These are phyloP conservation scores for Pycnomerus fuliginosus DNA, from an alignment of 2,888 invertebrate species.

Conservation along the genomic window DNA sequence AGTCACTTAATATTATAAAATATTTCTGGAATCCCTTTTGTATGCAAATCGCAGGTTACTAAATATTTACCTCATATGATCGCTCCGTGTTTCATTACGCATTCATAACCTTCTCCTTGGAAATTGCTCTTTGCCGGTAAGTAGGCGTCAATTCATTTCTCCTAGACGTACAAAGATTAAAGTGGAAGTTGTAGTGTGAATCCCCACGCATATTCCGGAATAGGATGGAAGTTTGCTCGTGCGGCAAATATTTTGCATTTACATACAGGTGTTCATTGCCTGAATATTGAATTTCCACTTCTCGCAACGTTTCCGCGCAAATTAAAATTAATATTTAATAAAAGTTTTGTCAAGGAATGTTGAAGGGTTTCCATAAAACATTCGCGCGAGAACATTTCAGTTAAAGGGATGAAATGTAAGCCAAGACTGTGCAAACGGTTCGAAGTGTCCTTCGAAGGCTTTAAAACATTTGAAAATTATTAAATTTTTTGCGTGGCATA, in stretches of 20 bases:
- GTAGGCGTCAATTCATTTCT: constrained; percentile 9
- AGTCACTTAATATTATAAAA: constrained; percentile 6
- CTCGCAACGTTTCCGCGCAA: constrained; percentile 10
- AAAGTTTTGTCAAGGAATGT: constrained; percentile 12
- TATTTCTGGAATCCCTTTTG: constrained; percentile 7
- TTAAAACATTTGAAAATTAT: too few relatives aligned
- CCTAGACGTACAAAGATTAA: constrained; percentile 8
- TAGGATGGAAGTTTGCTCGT: constrained; percentile 6
- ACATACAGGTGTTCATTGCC: constrained; percentile 11
- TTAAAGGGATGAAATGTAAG: too few relatives aligned
- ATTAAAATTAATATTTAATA: constrained; percentile 22
- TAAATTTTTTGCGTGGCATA: too few relatives aligned
- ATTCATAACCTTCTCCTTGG: constrained; percentile 13
- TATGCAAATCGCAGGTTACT: constrained; percentile 11
- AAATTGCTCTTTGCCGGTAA: constrained; percentile 15
- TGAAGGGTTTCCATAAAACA: constrained; percentile 12
- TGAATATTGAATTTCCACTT: constrained; percentile 11
- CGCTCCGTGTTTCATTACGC: constrained; percentile 12
- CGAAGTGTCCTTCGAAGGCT: too few relatives aligned
- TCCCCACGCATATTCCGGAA: constrained; percentile 7
- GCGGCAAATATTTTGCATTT: constrained; percentile 14
- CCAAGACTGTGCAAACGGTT: too few relatives aligned
- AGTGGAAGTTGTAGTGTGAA: constrained; percentile 10
- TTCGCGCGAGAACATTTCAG: constrained; percentile 1
- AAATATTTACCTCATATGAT: constrained; percentile 16